These are phyloP conservation scores for Lagria hirta DNA, from an alignment of 2,888 invertebrate genomes.

Conservation along the genomic window DNA sequence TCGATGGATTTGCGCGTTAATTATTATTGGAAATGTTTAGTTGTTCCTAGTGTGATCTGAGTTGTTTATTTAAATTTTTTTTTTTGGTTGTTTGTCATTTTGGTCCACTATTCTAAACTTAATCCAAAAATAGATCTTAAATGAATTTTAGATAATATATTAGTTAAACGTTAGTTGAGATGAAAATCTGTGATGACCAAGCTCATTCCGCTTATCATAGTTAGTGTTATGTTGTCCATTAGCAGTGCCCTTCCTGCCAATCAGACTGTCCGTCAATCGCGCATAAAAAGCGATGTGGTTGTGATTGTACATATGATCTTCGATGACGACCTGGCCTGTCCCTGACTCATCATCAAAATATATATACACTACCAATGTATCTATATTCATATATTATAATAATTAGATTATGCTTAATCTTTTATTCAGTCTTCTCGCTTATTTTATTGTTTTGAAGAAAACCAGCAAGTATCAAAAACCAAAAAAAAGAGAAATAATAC, in stretches of 20 bases:
- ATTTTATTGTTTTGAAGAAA: slow-evolving; percentile 41
- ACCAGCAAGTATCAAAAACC: slow-evolving; percentile 48
- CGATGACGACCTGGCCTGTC: slow-evolving; percentile 56
- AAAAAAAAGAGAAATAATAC: no score
- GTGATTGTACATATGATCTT: slow-evolving; percentile 54
- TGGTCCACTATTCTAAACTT: slow-evolving; percentile 6
- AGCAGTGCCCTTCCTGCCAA: slow-evolving; percentile 44
- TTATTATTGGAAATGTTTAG: no score
- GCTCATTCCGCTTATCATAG: slow-evolving; percentile 46
- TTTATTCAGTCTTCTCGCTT: slow-evolving; percentile 52
- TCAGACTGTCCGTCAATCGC: slow-evolving; percentile 47
- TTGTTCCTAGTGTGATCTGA: no score
- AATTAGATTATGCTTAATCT: slow-evolving; percentile 52
- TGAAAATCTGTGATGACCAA: slow-evolving; percentile 46
- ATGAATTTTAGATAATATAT: slow-evolving; percentile 18
- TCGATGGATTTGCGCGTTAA: no score
- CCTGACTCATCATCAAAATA: slow-evolving; percentile 51
- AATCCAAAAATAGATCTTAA: slow-evolving; percentile 28
- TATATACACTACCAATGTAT: slow-evolving; percentile 52
- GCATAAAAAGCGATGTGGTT: slow-evolving; percentile 49
- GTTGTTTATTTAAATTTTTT: no score
- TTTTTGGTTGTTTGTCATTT: no score
- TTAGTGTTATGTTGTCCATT: slow-evolving; percentile 39
- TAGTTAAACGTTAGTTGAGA: slow-evolving; percentile 4
- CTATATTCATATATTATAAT: slow-evolving; percentile 49